These are phyloP conservation scores for Semnornis frantzii DNA, from an alignment of 2,113 vertebrate species.

Conservation along the genomic window DNA sequence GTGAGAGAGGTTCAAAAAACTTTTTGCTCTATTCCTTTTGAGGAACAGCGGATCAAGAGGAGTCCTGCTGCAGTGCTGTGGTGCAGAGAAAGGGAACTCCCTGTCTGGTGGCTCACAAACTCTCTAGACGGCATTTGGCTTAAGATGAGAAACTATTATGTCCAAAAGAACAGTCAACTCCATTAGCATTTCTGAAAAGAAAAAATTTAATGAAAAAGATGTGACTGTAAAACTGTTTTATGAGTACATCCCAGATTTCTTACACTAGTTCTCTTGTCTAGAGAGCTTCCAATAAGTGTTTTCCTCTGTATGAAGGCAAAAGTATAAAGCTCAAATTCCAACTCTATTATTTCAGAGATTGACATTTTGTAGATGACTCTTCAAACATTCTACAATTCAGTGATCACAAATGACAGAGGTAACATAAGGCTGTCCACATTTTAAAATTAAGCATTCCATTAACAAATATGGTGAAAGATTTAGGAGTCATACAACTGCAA, in stretches of 20 bases:
- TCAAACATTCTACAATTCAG: fast-evolving
- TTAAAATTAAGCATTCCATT: background rate
- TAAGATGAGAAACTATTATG: background rate
- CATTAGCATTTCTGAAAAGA: background rate
- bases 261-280: background rate
- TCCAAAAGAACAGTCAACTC: background rate
- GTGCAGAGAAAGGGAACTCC: background rate
- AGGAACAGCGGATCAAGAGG: background rate
- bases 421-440: background rate
- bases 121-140: background rate
- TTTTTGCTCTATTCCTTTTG: background rate
- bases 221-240: background rate
- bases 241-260: background rate
- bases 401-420: background rate
- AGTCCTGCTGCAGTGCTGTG: background rate
- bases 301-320: background rate
- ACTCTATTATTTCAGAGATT: background rate
- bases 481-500: background rate
- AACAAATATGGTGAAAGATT: background rate
- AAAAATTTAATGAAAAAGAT: background rate
- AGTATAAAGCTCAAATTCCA: background rate
- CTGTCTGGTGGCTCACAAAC: background rate
- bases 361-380: background rate
- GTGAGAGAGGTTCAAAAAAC: background rate
- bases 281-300: fast-evolving